A percentile compares a stretch with the other conserved stretches of the same genome.
phyloP scores from a whole-genome alignment of 2,797 vertebrate genomes.

The Peromyscus aztecus region DNA sequence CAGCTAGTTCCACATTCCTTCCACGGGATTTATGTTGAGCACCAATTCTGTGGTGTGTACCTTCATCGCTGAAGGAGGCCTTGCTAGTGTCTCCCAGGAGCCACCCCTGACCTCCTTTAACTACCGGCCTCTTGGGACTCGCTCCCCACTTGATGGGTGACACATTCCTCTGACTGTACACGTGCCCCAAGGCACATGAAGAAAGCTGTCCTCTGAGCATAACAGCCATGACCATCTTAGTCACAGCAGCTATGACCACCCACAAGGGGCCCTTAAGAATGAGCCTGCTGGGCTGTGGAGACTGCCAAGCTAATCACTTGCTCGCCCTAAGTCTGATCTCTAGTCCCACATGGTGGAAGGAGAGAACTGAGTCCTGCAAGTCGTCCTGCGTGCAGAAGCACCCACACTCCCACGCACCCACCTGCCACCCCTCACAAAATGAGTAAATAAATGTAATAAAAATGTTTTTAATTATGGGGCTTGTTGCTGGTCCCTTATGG shows the following conservation, averaged over 20 bases:
- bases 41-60: not conserved
- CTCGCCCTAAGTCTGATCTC: not conserved
- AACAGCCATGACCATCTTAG: too few species aligned
- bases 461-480: not conserved
- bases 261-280: not conserved
- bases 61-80: not conserved
- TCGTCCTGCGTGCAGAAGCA: not conserved
- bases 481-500: not conserved
- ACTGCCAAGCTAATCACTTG: not conserved
- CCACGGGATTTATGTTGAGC: not conserved
- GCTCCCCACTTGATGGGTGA: not conserved
- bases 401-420: too few species aligned
- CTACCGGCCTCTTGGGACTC: not conserved
- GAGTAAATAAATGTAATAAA: not conserved
- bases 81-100: not conserved
- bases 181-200: not conserved
- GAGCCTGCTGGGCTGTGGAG: not conserved
- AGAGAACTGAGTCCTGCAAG: not conserved
- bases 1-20: accelerated
- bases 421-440: not conserved
- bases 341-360: not conserved
- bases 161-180: not conserved
- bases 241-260: not conserved
- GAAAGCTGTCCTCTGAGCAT: not conserved
- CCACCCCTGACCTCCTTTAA: not conserved